Percentiles rank a stretch among this genome's conserved stretches.
Conservation (phyloP, 1,140 invertebrate genomes). For the Drosophila novamexicana region DNA sequence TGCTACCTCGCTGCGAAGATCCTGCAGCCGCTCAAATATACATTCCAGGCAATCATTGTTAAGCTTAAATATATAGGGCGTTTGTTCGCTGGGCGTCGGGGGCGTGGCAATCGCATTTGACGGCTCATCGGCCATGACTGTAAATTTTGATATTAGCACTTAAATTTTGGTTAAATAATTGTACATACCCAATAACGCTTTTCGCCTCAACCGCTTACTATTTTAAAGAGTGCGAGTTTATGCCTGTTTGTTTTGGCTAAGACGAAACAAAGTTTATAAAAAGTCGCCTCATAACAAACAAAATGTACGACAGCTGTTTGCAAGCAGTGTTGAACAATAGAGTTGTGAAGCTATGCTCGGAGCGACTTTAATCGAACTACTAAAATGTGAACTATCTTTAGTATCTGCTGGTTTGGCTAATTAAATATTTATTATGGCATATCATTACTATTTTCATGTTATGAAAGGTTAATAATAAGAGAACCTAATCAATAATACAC, state of each 20-base stretch:
- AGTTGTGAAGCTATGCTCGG: not conserved
- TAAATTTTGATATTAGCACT: not conserved
- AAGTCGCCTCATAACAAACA: slow-evolving; percentile 44
- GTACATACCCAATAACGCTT: not conserved
- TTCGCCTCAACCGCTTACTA: not conserved
- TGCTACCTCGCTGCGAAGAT: slow-evolving; percentile 62
- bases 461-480: no score
- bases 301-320: slow-evolving; percentile 47
- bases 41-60: slow-evolving; percentile 72
- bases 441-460: no score
- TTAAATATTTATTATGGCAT: not conserved
- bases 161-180: not conserved
- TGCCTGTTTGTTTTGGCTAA: not conserved
- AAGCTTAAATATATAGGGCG: slow-evolving; percentile 49
- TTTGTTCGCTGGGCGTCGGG: slow-evolving; percentile 14
- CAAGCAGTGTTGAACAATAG: slow-evolving; percentile 29
- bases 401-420: not conserved
- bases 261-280: slow-evolving; percentile 13
- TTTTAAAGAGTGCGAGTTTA: not conserved
- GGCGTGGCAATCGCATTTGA: slow-evolving; percentile 8
- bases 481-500: not conserved
- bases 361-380: slow-evolving; percentile 1
- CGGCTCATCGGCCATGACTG: slow-evolving; percentile 39
- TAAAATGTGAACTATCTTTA: not conserved
- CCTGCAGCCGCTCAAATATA: slow-evolving; percentile 62